These are phyloP conservation scores for Mixornis gularis DNA, from an alignment of 2,113 vertebrate species.

Conservation along the genomic window DNA sequence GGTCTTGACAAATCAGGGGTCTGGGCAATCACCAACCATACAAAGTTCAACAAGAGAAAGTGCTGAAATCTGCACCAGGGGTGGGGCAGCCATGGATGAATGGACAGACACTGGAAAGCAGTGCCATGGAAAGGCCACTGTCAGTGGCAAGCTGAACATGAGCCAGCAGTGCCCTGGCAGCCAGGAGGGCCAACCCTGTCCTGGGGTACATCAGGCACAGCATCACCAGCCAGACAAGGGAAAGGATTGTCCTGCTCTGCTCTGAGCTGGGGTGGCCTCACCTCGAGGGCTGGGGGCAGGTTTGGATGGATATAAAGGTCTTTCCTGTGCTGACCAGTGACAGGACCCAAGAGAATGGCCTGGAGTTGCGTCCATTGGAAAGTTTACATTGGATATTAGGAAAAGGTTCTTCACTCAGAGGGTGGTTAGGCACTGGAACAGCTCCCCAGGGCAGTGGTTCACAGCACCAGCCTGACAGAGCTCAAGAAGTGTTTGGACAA, in stretches of 20 bases:
- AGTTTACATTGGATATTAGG: fast-evolving
- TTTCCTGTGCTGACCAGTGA: neutral
- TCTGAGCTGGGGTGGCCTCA: neutral
- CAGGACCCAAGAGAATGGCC: neutral
- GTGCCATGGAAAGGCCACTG: neutral
- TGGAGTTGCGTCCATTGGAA: neutral
- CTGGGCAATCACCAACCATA: neutral
- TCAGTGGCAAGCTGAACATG: fast-evolving
- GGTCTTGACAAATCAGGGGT: no score
- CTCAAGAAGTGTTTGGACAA: fast-evolving
- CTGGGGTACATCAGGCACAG: neutral
- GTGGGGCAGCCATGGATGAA: neutral
- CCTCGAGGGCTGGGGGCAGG: fast-evolving
- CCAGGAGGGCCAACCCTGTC: neutral
- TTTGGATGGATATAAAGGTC: neutral
- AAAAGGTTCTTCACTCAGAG: neutral
- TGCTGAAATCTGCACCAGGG: fast-evolving
- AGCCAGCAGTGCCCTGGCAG: neutral
- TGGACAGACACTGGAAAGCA: neutral
- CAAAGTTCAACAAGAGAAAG: neutral
- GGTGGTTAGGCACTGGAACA: neutral
- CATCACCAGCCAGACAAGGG: fast-evolving
- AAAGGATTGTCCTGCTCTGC: neutral
- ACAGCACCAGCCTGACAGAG: neutral
- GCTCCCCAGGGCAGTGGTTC: neutral